Conservation (phyloP, 2,113 vertebrate genomes). For the Chlorocebus sabaeus region DNA sequence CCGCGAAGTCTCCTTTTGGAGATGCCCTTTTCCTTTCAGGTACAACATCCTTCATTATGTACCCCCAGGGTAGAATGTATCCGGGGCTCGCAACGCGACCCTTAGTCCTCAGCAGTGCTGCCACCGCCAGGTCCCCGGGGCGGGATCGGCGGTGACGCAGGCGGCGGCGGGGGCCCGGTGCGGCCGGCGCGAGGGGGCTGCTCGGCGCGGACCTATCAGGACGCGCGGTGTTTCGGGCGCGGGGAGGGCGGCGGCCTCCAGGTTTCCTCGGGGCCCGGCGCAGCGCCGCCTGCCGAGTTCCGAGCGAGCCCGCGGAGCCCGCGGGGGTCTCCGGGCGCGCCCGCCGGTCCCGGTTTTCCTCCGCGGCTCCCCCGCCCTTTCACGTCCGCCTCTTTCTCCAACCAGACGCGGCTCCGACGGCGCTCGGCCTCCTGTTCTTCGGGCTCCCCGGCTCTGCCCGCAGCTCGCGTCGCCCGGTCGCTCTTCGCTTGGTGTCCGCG, state of each 20-base stretch:
- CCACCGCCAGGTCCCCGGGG: neutral
- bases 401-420: neutral
- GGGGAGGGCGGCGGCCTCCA: neutral
- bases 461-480: neutral
- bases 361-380: neutral
- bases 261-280: neutral
- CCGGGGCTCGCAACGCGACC: too few relatives aligned
- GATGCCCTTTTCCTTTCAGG: neutral
- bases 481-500: neutral
- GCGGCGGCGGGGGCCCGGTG: neutral
- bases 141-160: slow-evolving; percentile 42
- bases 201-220: slow-evolving; percentile 55
- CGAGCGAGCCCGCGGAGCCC: neutral
- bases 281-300: slow-evolving; percentile 49
- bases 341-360: neutral
- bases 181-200: neutral
- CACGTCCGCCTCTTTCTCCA: neutral
- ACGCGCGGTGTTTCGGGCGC: slow-evolving; percentile 22
- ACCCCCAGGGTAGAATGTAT: neutral
- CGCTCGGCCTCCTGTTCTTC: neutral
- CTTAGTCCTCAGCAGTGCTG: neutral
- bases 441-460: neutral
- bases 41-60: neutral
- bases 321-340: neutral
- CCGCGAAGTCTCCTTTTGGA: neutral